A percentile compares a stretch with the other conserved stretches of the same genome.
Evolutionary conservation across 2,797 vertebrate genomes (phyloP).

Genomic region (Lagocephalus sceleratus): DNA sequence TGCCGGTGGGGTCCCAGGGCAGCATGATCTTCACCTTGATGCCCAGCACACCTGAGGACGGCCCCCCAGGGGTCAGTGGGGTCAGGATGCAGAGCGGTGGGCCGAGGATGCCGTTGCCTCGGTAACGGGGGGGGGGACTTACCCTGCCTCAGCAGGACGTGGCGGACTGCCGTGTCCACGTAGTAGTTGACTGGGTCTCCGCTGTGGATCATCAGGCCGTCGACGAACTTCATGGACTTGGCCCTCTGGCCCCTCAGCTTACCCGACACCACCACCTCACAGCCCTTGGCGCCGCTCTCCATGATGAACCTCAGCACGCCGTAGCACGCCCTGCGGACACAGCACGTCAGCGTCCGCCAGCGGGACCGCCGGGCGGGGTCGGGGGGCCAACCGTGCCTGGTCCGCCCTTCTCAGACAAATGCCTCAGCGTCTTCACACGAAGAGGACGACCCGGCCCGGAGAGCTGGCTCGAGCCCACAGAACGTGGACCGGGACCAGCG

Average conservation of each 20-base stretch:
- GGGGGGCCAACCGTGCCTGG: no score
- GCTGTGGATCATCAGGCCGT: slow-evolving; percentile 98
- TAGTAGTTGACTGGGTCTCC: slow-evolving; percentile 99
- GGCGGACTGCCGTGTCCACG: slow-evolving; percentile 94
- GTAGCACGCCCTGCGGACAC: slow-evolving; percentile 93
- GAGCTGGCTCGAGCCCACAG: slow-evolving; percentile 64
- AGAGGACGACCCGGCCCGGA: slow-evolving; percentile 54
- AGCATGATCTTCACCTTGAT: slow-evolving; percentile 99
- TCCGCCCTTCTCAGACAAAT: slow-evolving; percentile 95
- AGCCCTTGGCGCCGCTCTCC: slow-evolving; percentile 97
- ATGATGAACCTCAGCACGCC: slow-evolving; percentile 98
- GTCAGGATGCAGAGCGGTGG: no score
- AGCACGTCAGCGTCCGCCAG: no score
- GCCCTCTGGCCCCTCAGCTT: slow-evolving; percentile 95
- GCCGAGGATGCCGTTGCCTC: no score
- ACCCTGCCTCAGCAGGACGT: slow-evolving; percentile 96
- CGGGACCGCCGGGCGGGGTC: no score
- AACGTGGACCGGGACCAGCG: slow-evolving; percentile 62
- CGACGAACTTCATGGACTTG: slow-evolving; percentile 99
- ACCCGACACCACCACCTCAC: slow-evolving; percentile 95
- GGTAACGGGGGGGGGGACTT: no score
- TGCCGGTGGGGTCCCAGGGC: slow-evolving; percentile 97
- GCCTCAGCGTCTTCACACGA: slow-evolving; percentile 85
- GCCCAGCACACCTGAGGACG: slow-evolving; percentile 84
- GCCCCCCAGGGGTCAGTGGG: not conserved